Evolutionary conservation across 2,797 vertebrate species (phyloP).

Genomic region (Aphelocoma californica): DNA sequence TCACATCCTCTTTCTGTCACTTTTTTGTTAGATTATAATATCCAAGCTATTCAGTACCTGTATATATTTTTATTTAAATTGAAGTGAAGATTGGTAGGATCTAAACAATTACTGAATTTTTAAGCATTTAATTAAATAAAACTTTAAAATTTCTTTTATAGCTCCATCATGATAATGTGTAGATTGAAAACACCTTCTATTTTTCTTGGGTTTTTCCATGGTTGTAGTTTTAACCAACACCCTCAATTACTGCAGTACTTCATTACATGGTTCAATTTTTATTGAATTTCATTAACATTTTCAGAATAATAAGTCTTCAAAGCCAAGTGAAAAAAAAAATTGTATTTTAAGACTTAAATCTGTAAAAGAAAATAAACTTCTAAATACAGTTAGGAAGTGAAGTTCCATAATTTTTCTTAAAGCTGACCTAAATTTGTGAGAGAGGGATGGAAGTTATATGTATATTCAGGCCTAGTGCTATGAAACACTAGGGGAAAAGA

Average conservation of each 20-base stretch:
- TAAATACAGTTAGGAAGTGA: background rate
- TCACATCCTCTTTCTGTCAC: background rate
- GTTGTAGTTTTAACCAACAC: slow-evolving; percentile 5
- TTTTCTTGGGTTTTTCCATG: slow-evolving; percentile 13
- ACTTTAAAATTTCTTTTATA: background rate
- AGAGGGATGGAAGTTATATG: background rate
- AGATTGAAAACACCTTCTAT: background rate
- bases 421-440: background rate
- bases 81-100: background rate
- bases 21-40: background rate
- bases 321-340: background rate
- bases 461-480: background rate
- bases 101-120: background rate
- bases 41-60: background rate
- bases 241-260: background rate
- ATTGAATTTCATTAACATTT: background rate
- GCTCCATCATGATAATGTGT: background rate
- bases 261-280: background rate
- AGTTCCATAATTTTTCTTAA: background rate
- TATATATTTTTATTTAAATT: background rate
- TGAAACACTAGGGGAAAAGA: background rate
- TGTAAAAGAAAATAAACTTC: background rate
- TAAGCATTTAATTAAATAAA: background rate
- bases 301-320: background rate
- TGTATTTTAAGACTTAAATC: background rate